Base-by-base conservation (phyloP, 1,140 invertebrate genomes). In the Zaprionus gabonicus region DNA sequence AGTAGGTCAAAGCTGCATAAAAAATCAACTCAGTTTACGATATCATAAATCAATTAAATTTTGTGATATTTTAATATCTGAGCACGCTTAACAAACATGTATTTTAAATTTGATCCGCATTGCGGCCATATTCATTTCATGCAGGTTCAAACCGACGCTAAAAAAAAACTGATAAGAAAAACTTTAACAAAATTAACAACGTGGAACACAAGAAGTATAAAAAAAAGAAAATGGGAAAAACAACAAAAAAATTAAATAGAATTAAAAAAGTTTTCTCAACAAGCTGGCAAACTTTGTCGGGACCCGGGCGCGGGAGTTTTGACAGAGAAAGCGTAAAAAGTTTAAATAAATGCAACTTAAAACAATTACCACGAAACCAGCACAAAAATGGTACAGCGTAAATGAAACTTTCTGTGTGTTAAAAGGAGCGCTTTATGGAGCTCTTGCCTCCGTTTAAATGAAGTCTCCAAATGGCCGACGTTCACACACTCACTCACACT, bases 261-360 rank as follows among this genome's bases (percentile, higher is more conserved):
- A 66, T 57, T 70, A 74, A 81, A 56, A 82, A 82, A 82, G 63
- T 82, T 82, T 83, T 69, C 46, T 57, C 68, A 60, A 65, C 67
- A 74, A 71, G 75, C 34, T 53, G 46, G 20, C 41, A 76, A 86
- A 86, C 71, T 85, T 81, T 36, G 31, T 17, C 41, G 20, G 25
- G 53, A 55, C n/a, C 27, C 36, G 55, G 34, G 44, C 44, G 60
- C 53, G 68, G 55, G 53, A 25, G 46, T 20, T 71, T 65, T 44
- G 12, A 63, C n/a, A 65, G 36, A 67, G 53, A 65, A 66, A 72
- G 67, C 74, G 78, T 76, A 62, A 71, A 64, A 82, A 76, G 68
- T 72, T 85, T 76, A 82, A 86, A 82, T 80, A 86, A 86, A 82
- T 86, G 76, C 76, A 86, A 82, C 79, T 86, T 86, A 80, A 85